phyloP scores from a whole-genome alignment of 2,113 vertebrate genomes.

The Prionailurus viverrinus region DNA sequence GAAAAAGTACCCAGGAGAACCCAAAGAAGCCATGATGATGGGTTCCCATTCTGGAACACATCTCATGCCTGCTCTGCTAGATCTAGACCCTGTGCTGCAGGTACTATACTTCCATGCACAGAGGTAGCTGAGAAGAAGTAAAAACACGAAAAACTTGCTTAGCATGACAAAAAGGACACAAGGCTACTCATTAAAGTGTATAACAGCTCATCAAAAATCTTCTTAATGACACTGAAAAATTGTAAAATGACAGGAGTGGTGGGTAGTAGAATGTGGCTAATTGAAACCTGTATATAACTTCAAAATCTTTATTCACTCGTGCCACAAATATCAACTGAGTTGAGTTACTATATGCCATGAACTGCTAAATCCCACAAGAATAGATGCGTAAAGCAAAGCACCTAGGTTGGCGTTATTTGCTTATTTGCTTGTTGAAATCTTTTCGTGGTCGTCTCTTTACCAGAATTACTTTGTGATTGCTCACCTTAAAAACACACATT shows the following conservation, averaged over 20 bases:
- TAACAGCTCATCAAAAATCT: background rate
- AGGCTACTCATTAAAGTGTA: background rate
- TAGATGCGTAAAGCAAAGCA: background rate
- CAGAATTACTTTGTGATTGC: background rate
- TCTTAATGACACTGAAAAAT: background rate
- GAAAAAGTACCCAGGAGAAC: background rate
- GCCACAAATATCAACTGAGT: background rate
- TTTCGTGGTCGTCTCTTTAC: background rate
- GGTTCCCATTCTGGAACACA: background rate
- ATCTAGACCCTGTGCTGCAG: background rate
- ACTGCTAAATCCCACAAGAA: background rate
- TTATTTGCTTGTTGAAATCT: constrained; percentile 20
- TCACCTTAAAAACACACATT: background rate
- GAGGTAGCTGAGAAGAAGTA: background rate
- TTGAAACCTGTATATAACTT: background rate
- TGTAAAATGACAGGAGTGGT: background rate
- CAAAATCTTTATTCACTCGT: background rate
- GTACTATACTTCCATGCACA: background rate
- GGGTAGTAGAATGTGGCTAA: background rate
- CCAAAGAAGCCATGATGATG: background rate
- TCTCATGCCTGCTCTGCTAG: background rate
- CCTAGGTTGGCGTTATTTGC: background rate
- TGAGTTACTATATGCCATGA: background rate
- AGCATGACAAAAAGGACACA: background rate
- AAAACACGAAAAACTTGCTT: background rate